These are phyloP conservation scores for Solenopsis fugax DNA, from an alignment of 1,140 invertebrate genomes.

Conservation along the genomic window DNA sequence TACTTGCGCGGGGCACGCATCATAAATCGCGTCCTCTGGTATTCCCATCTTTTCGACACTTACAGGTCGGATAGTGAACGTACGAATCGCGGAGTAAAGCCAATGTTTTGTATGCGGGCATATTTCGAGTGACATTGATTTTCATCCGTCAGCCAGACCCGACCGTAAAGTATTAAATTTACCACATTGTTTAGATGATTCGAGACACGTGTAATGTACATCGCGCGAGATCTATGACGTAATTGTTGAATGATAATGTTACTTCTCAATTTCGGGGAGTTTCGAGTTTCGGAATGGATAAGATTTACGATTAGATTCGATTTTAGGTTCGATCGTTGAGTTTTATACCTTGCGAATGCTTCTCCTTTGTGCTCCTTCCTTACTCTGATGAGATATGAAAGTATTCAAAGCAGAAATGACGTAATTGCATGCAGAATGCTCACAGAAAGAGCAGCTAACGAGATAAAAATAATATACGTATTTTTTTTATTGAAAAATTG, in stretches of 20 bases:
- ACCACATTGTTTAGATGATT: not conserved
- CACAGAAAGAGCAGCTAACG: not conserved
- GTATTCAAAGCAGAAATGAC: not conserved
- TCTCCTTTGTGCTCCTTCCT: constrained; percentile 9
- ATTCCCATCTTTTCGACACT: constrained; percentile 62
- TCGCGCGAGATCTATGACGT: not conserved
- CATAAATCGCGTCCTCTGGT: constrained; percentile 65
- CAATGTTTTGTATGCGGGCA: constrained; percentile 35
- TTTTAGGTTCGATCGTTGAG: not conserved
- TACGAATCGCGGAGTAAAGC: constrained; percentile 43
- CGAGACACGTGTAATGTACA: constrained; percentile 19
- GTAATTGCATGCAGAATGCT: not conserved
- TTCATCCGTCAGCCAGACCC: not conserved
- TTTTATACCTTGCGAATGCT: not conserved
- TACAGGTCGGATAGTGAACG: not conserved
- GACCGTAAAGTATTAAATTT: constrained; percentile 40
- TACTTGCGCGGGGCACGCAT: not conserved
- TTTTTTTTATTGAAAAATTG: not conserved
- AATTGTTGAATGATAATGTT: constrained; percentile 1
- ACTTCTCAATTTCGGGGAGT: not conserved
- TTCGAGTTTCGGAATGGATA: not conserved
- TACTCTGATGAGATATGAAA: not conserved
- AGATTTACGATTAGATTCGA: not conserved
- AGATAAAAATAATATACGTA: not conserved
- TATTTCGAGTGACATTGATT: constrained; percentile 30